These are phyloP conservation scores for Meta bourneti DNA, from an alignment of 2,888 invertebrate species.

Conservation along the genomic window DNA sequence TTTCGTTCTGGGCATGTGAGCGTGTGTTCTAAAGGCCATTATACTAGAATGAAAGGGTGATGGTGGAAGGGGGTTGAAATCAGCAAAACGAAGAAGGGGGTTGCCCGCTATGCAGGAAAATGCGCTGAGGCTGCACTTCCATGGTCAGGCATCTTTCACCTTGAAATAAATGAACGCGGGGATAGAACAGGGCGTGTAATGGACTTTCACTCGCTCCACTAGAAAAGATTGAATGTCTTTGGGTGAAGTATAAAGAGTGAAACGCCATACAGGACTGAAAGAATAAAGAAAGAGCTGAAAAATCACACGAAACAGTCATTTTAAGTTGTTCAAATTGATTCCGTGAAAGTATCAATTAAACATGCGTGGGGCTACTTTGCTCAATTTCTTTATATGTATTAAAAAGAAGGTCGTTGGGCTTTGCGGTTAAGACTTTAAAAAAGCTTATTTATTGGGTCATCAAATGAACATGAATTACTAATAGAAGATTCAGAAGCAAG, in stretches of 20 bases:
- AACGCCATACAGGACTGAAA: neutral
- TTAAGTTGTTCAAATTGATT: neutral
- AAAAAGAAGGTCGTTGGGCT: too few species aligned
- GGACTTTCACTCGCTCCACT: slow-evolving; percentile 39
- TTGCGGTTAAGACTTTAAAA: too few species aligned
- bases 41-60: slow-evolving; percentile 22
- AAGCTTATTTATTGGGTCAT: too few species aligned
- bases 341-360: neutral
- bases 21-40: slow-evolving; percentile 41
- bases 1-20: slow-evolving; percentile 15
- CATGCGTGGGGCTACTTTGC: neutral
- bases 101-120: slow-evolving; percentile 55
- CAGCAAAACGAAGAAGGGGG: neutral
- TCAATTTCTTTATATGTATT: too few species aligned
- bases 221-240: slow-evolving; percentile 53
- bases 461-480: too few species aligned
- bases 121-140: slow-evolving; percentile 51
- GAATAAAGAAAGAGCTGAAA: neutral
- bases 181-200: slow-evolving; percentile 41
- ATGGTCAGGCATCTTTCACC: slow-evolving; percentile 44
- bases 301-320: neutral
- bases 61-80: neutral
- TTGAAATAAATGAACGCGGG: slow-evolving; percentile 50
- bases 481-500: too few species aligned
- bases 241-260: neutral